Conservation (phyloP, 2,797 vertebrate species). For the Telmatherina bonti region DNA sequence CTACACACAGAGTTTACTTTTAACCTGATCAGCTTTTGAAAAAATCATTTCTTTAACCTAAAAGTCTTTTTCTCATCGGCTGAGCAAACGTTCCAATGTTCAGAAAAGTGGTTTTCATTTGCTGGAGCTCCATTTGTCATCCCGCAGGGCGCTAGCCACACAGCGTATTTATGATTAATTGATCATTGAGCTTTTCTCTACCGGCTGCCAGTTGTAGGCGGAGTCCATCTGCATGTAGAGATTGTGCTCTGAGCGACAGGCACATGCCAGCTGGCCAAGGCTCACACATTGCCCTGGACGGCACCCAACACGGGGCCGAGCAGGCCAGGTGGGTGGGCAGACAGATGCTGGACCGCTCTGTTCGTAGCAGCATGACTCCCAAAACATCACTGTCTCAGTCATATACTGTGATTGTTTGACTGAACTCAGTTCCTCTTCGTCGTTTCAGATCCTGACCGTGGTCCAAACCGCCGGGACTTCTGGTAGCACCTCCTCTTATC, state of each 20-base stretch:
- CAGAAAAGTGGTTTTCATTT: slow-evolving; percentile 2
- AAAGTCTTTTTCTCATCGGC: too few species aligned
- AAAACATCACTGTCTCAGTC: slow-evolving; percentile 39
- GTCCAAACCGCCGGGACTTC: neutral
- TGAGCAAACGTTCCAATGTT: too few species aligned
- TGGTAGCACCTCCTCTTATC: too few species aligned
- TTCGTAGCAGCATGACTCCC: slow-evolving; percentile 39
- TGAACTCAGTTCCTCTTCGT: neutral
- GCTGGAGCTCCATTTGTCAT: slow-evolving; percentile 3
- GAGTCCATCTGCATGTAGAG: slow-evolving; percentile 52
- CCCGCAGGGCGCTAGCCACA: slow-evolving; percentile 9
- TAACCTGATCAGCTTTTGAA: too few species aligned
- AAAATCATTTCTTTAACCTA: too few species aligned
- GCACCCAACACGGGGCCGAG: slow-evolving; percentile 28
- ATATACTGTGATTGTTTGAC: slow-evolving; percentile 11
- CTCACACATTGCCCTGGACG: slow-evolving; percentile 39
- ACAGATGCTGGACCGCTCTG: slow-evolving; percentile 53
- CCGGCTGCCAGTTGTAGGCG: slow-evolving; percentile 39
- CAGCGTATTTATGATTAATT: slow-evolving; percentile 50
- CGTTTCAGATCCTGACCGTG: neutral
- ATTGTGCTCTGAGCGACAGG: slow-evolving; percentile 44
- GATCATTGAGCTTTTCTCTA: slow-evolving; percentile 24
- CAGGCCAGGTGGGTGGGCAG: slow-evolving; percentile 30
- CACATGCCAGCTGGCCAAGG: slow-evolving; percentile 52
- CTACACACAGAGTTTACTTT: too few species aligned